Conservation (phyloP, 2,113 vertebrate species). For the Phoxinus phoxinus region DNA sequence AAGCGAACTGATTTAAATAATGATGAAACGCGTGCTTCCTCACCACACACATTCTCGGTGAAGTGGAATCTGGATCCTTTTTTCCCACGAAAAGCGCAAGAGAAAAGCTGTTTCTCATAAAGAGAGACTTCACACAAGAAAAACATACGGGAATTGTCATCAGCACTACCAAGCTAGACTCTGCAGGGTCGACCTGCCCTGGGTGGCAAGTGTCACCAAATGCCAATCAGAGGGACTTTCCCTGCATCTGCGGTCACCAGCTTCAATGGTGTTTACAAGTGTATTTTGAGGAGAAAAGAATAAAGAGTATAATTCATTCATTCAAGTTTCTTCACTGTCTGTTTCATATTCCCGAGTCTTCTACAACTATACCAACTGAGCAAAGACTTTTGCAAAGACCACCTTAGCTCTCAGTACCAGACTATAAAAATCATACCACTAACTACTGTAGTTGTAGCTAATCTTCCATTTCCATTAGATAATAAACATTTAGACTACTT, state of each 20-base stretch:
- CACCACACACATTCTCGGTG: slow-evolving; percentile 28
- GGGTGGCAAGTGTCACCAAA: slow-evolving; percentile 53
- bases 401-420: not conserved
- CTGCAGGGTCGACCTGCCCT: slow-evolving; percentile 40
- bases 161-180: slow-evolving; percentile 36
- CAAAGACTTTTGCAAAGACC: not conserved
- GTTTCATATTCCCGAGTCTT: slow-evolving; percentile 13
- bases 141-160: slow-evolving; percentile 62
- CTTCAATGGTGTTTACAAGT: not conserved
- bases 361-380: not conserved
- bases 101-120: slow-evolving; percentile 66
- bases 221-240: slow-evolving; percentile 31
- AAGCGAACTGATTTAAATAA: slow-evolving; percentile 55
- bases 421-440: not conserved
- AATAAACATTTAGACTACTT: not conserved
- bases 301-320: slow-evolving; percentile 33
- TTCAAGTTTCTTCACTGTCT: slow-evolving; percentile 11
- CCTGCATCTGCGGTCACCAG: not conserved
- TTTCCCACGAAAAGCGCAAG: slow-evolving; percentile 50
- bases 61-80: slow-evolving; percentile 51
- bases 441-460: not conserved
- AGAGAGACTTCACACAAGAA: slow-evolving; percentile 55
- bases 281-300: slow-evolving; percentile 7
- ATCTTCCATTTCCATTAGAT: not conserved
- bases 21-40: slow-evolving; percentile 39